Percentiles rank a stretch among this genome's conserved stretches.
Conservation (phyloP, 2,797 vertebrate genomes). For the Acanthurus leucopareius region DNA sequence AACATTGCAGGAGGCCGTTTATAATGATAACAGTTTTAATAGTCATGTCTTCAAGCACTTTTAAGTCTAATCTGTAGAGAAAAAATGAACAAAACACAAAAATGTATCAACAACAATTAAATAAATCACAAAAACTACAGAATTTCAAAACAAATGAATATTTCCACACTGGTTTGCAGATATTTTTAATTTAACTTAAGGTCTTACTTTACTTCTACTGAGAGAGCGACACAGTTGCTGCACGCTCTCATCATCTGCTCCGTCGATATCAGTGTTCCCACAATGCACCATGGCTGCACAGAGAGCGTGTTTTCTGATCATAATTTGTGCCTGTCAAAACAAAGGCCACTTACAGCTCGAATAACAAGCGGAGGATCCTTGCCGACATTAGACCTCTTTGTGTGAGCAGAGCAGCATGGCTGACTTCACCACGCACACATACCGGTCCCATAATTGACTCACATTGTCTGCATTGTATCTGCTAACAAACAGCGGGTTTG, state of each 20-base stretch:
- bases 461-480: constrained; percentile 44
- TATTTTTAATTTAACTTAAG: too few relatives aligned
- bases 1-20: too few relatives aligned
- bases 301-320: constrained; percentile 22
- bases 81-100: too few relatives aligned
- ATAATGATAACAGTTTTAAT: too few relatives aligned
- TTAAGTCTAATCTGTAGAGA: too few relatives aligned
- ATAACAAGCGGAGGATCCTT: constrained; percentile 27
- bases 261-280: constrained; percentile 33
- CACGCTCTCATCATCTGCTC: constrained; percentile 4
- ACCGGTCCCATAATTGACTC: constrained; percentile 42
- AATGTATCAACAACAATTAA: too few relatives aligned
- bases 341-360: constrained; percentile 43
- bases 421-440: constrained; percentile 4
- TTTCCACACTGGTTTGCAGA: too few relatives aligned
- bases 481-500: constrained; percentile 27
- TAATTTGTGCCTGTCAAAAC: constrained; percentile 50
- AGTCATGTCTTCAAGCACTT: too few relatives aligned
- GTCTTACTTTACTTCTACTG: not conserved
- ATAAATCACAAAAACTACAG: too few relatives aligned
- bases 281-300: constrained; percentile 34
- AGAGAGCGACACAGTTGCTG: constrained; percentile 4
- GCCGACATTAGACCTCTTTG: constrained; percentile 30
- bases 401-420: constrained; percentile 29
- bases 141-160: too few relatives aligned